These are phyloP conservation scores for Lasioglossum villosulum DNA, from an alignment of 2,888 invertebrate genomes.

Conservation along the genomic window DNA sequence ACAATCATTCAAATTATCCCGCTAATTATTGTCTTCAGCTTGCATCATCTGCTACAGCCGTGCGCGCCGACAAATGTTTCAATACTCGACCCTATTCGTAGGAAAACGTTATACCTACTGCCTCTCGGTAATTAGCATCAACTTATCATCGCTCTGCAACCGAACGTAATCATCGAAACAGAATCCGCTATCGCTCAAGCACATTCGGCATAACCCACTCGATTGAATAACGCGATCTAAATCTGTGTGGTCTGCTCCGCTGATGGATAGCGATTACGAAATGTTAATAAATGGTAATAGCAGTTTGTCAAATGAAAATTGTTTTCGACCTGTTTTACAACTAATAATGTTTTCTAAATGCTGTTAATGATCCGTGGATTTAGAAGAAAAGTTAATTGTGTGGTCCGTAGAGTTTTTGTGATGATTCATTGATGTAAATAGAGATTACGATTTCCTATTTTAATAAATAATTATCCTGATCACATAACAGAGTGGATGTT, in stretches of 20 bases:
- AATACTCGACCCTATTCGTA: constrained; percentile 43
- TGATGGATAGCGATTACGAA: not conserved
- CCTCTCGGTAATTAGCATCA: constrained; percentile 2
- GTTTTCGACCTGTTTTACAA: not conserved
- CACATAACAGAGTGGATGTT: not conserved
- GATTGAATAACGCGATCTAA: constrained; percentile 1
- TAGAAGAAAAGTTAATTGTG: not conserved
- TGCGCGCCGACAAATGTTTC: constrained; percentile 40
- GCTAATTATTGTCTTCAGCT: constrained; percentile 63
- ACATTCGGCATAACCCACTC: not conserved
- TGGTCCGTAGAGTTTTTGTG: rapidly evolving
- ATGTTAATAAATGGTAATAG: not conserved
- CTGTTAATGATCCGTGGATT: not conserved
- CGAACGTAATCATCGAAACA: not conserved
- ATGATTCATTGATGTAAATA: not conserved
- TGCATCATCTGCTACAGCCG: constrained; percentile 42
- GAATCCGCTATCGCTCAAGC: not conserved
- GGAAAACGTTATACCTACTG: constrained; percentile 21
- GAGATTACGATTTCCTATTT: not conserved
- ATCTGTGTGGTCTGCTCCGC: not conserved
- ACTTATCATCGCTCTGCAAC: constrained; percentile 21
- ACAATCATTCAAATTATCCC: constrained; percentile 62
- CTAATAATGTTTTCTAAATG: not conserved
- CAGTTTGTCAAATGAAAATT: not conserved
- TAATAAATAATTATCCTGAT: not conserved